Evolutionary conservation across 2,797 vertebrate genomes (phyloP), one percentile per base, ranked within the genome.

Genomic region (Thripadectes ignobilis): DNA sequence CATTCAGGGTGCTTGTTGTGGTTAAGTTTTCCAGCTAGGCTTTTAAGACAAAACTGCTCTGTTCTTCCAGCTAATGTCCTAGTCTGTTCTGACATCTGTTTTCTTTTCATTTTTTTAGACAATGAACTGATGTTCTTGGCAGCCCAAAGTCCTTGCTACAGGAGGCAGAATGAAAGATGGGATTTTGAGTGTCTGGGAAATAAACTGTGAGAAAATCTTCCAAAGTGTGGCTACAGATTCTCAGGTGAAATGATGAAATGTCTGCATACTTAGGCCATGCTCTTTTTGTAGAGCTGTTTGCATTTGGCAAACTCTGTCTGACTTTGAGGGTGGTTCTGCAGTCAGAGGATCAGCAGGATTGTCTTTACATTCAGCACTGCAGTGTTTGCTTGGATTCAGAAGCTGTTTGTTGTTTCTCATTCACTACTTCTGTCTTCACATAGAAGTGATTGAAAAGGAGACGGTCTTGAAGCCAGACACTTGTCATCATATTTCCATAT

Each of bases 71-170:
- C 12, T 89, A 75, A 78, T 11, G 8, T 81, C 20, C 21, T 76
- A 59, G 41, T 68, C 39, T 85, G 7, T 61, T 82, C 62, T 84
- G 49, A 29, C 26, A 52, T 93, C 20, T 80, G 10, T 41, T 86
- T 66, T 46, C 4, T 34, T 38, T 49, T 55, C 66, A 13, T 55
- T 80, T 92, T 54, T 57, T 79, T 54, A 98, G 98, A 98, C 98
- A 30, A 84, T 98, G 95, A 97, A 97, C 38, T 99, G 98, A 98
- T 98, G 98, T 96, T 98, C 98, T 48, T 99, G 98, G 98, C 97
- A 98, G 93, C 93, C 96, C 58, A 76, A 96, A 52, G 67, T 96
- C 55, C 98, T 98, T 69, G 98, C 98, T 52, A 96, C 98, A 19
- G 98, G 98, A 62, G 98, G 98, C 23, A 98, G 98, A 52, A 98